A percentile compares a stretch with the other conserved stretches of the same genome.
Evolutionary conservation across 30 jellyfish, hydroid and myxozoan species (phyloP).

Genomic region (Sanderia malayensis): DNA sequence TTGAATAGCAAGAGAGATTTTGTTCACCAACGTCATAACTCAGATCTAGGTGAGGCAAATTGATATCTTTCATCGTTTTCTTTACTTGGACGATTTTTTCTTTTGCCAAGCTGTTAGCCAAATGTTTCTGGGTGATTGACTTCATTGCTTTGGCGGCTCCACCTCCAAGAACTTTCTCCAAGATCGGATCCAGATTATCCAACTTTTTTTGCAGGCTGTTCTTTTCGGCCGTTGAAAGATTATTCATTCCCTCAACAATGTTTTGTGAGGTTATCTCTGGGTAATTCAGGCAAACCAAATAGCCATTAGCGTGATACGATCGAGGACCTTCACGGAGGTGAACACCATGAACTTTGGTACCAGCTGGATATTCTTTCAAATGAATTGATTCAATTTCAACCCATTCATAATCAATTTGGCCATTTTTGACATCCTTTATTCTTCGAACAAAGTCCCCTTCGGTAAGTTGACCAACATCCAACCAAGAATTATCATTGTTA

Average conservation of each 20-base stretch:
- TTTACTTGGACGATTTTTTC: background rate
- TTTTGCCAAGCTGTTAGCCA: background rate
- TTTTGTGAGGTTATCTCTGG: slow-evolving; percentile 45
- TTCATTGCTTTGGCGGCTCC: slow-evolving; percentile 48
- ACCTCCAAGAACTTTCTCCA: slow-evolving; percentile 37
- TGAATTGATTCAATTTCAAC: slow-evolving; percentile 17
- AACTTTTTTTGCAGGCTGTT: slow-evolving; percentile 17
- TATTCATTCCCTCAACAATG: slow-evolving; percentile 36
- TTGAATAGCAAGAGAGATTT: slow-evolving; percentile 18
- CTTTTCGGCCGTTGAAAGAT: slow-evolving; percentile 31
- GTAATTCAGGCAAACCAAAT: slow-evolving; percentile 29
- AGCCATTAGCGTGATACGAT: slow-evolving; percentile 60
- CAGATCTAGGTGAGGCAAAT: slow-evolving; percentile 21
- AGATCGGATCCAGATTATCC: slow-evolving; percentile 27
- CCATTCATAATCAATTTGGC: slow-evolving; percentile 32
- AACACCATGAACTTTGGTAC: slow-evolving; percentile 45
- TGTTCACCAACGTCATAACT: slow-evolving; percentile 28
- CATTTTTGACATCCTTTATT: slow-evolving; percentile 4
- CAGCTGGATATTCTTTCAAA: slow-evolving; percentile 27
- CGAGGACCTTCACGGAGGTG: slow-evolving; percentile 59
- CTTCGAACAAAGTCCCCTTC: slow-evolving; percentile 50
- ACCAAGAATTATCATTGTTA: slow-evolving; percentile 38
- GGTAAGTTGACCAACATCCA: slow-evolving; percentile 54
- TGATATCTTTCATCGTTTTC: slow-evolving; percentile 15
- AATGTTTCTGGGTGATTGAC: slow-evolving; percentile 28